Conservation (phyloP, 92 coral and sea anemone species). For the Siderastrea radians region DNA sequence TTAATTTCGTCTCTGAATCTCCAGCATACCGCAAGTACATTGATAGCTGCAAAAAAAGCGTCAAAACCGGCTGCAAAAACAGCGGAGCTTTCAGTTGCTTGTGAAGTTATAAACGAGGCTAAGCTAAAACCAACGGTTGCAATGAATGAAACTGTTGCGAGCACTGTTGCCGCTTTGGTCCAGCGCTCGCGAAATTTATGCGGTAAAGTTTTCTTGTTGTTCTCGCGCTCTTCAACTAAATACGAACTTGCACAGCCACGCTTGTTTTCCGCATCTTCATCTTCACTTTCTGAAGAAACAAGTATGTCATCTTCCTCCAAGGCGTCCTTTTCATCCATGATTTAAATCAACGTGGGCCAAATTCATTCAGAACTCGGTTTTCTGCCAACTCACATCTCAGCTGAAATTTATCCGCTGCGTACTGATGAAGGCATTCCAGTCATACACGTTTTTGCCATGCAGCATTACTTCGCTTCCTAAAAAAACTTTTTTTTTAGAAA, state of each 20-base stretch:
- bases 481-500: background rate
- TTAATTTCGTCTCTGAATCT: slow-evolving; percentile 68
- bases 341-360: background rate
- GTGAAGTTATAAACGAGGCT: slow-evolving; percentile 61
- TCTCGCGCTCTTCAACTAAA: slow-evolving; percentile 56
- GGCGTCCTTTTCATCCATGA: slow-evolving; percentile 24
- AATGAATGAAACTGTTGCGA: slow-evolving; percentile 50
- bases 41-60: slow-evolving; percentile 68
- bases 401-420: background rate
- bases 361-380: background rate
- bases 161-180: slow-evolving; percentile 51
- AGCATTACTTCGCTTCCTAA: too few relatives aligned
- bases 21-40: slow-evolving; percentile 64
- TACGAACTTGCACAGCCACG: slow-evolving; percentile 42
- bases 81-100: slow-evolving; percentile 61
- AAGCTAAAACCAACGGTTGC: slow-evolving; percentile 55
- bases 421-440: too few relatives aligned
- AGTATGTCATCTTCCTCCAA: background rate
- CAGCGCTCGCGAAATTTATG: slow-evolving; percentile 60
- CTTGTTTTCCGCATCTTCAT: slow-evolving; percentile 15
- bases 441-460: too few relatives aligned
- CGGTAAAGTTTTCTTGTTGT: slow-evolving; percentile 37
- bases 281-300: slow-evolving; percentile 23
- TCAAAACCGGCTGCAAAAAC: slow-evolving; percentile 75
- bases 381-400: background rate